These are phyloP conservation scores for Tetrax tetrax DNA, from an alignment of 2,113 vertebrate genomes.

Conservation along the genomic window DNA sequence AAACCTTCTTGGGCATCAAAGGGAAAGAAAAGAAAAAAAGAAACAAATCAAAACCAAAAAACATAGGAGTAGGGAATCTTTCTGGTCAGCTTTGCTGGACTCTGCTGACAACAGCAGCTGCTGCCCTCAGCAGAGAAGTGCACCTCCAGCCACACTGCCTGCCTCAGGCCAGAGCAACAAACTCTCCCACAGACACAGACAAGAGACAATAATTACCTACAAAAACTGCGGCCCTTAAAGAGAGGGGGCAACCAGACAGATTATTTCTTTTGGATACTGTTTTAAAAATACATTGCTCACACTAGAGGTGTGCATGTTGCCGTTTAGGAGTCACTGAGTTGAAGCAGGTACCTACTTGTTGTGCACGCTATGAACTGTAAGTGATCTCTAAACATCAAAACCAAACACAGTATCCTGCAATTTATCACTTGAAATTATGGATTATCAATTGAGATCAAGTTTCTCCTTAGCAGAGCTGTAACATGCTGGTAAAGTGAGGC, in stretches of 20 bases:
- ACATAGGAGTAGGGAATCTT: background rate
- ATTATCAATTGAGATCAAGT: background rate
- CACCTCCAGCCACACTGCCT: background rate
- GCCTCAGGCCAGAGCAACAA: background rate
- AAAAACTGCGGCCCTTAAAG: background rate
- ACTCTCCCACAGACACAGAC: background rate
- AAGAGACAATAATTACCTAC: background rate
- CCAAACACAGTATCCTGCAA: background rate
- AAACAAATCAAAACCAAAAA: too few relatives aligned
- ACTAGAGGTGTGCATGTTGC: background rate
- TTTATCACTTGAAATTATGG: background rate
- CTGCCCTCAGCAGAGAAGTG: background rate
- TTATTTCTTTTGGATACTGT: background rate
- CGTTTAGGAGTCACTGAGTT: background rate
- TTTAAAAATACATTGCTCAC: background rate
- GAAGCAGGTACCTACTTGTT: background rate
- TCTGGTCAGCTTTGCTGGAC: background rate
- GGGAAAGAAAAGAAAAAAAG: background rate
- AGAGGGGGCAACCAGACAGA: background rate
- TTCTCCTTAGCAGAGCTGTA: background rate
- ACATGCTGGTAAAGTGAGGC: background rate
- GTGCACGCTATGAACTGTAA: background rate
- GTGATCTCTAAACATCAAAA: background rate
- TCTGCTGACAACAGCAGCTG: background rate
- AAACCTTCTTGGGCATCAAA: background rate